Base-by-base conservation (phyloP, 2,113 vertebrate species). In the Microtus pennsylvanicus region DNA sequence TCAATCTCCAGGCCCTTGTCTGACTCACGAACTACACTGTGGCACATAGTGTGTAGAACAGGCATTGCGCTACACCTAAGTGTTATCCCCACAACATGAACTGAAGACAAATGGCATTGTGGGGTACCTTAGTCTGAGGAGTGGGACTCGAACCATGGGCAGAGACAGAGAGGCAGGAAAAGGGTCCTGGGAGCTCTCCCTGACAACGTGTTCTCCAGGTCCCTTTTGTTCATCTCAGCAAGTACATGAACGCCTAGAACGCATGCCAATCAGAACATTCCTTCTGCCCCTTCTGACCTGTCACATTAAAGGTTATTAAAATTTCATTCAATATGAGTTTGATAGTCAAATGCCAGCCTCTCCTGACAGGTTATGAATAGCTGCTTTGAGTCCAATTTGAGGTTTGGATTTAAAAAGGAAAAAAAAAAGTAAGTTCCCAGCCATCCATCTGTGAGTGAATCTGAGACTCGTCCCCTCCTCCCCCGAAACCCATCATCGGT, bases 301-400 rank as follows among this genome's bases (percentile, higher is more conserved):
- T 76, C 93, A 55, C 90, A 45, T 88, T 81, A 90, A 45, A 94
- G 86, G 80, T 95, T 28, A 50, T 94, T 93, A 92, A 47, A 96
- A 90, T 52, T 97, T 19, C 91, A 8, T 82, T 76, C 89, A n/a
- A 55, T 61, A 63, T 38, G 91, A 94, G 55, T 26, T 85, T 21
- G 87, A 87, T 55, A 82, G 90, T 35, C 95, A 93, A 95, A 93
- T 14, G 16, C 78, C 94, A 69, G 97, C 93, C 91, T 97, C 97
- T 88, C 95, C 52, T 92, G 85, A 82, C 94, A 96, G 97, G 91
- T 96, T 95, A 94, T 96, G 97, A 97, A 97, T 78, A 97, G 77
- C 89, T 21, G 14, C 93, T 93, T 74, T 70, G 87, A 87, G 96
- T 90, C 93, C 94, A 94, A 80, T 90, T 91, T 72, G 94, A 98